A percentile compares a stretch with the other conserved stretches of the same genome.
These are phyloP conservation scores for Aethes cnicana DNA, from an alignment of 2,888 invertebrate species.

Conservation along the genomic window DNA sequence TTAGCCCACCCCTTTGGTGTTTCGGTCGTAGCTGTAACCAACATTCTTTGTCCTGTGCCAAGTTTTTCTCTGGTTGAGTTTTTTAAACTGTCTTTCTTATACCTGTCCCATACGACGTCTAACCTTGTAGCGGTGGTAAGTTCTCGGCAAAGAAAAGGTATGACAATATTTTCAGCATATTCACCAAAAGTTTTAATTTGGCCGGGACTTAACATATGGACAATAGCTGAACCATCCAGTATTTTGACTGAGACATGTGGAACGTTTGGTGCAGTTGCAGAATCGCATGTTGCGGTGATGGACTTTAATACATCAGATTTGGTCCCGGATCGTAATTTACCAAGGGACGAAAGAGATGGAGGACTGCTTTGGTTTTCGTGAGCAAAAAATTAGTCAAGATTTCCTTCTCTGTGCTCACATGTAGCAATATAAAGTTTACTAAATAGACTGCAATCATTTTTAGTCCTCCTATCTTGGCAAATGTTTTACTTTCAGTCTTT, in stretches of 20 bases:
- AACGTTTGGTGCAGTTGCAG: not conserved
- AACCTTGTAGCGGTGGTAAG: not conserved
- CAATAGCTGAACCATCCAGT: not conserved
- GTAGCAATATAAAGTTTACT: conserved; percentile 3
- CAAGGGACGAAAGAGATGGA: not conserved
- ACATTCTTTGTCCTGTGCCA: not conserved
- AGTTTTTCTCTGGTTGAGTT: not conserved
- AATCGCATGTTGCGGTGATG: not conserved
- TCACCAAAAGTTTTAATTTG: not conserved
- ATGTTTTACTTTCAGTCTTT: too few species aligned
- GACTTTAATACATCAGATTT: not conserved
- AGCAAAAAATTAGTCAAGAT: not conserved
- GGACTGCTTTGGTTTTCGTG: conserved; percentile 6
- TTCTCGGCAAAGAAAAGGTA: not conserved
- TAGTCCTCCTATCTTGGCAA: not conserved
- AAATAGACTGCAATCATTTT: conserved; percentile 4
- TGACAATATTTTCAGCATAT: not conserved
- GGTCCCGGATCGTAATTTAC: not conserved
- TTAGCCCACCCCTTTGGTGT: not conserved
- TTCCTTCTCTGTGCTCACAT: conserved; percentile 1
- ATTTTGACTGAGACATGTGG: not conserved
- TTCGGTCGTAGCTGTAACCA: not conserved
- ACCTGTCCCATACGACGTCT: not conserved
- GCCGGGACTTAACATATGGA: not conserved
- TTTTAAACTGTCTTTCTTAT: conserved; percentile 1